These are phyloP conservation scores for Corvus cornix DNA, from an alignment of 2,113 vertebrate genomes.

Conservation along the genomic window DNA sequence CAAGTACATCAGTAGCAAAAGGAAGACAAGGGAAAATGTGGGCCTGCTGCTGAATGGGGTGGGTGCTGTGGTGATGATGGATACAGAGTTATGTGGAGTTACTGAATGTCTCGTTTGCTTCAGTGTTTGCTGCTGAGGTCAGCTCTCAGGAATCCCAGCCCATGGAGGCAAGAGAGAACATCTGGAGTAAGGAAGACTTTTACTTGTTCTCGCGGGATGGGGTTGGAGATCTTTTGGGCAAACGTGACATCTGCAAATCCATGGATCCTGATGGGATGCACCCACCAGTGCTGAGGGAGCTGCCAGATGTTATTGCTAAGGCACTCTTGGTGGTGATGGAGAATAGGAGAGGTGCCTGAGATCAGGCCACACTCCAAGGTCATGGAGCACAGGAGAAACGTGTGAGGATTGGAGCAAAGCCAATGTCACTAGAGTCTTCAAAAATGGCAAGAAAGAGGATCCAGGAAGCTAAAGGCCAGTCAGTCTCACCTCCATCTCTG, in stretches of 20 bases:
- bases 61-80: not conserved
- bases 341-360: not conserved
- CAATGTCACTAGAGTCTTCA: not conserved
- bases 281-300: not conserved
- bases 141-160: not conserved
- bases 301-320: not conserved
- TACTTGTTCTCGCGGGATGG: fast-evolving
- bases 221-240: not conserved
- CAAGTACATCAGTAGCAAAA: not conserved
- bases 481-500: not conserved
- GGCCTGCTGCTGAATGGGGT: not conserved
- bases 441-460: not conserved
- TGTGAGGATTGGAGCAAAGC: not conserved
- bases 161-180: not conserved
- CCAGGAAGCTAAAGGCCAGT: not conserved
- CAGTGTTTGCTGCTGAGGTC: not conserved
- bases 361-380: not conserved
- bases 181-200: not conserved
- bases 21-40: not conserved
- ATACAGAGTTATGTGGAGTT: not conserved
- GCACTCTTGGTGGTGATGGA: not conserved
- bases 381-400: not conserved
- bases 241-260: not conserved
- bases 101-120: not conserved
- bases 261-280: not conserved